These are phyloP conservation scores for Polyommatus icarus DNA, from an alignment of 2,888 invertebrate species.

Conservation along the genomic window DNA sequence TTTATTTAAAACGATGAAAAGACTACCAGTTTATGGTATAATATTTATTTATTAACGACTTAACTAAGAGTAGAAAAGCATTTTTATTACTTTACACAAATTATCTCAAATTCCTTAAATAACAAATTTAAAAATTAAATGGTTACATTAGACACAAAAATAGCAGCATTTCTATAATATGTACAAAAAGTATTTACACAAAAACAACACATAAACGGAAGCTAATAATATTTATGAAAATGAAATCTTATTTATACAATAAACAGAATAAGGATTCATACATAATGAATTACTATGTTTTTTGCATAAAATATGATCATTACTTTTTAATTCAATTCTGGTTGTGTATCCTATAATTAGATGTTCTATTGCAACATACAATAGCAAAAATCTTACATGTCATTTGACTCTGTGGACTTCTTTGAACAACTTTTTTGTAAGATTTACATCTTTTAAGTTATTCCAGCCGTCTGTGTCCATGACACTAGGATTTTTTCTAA, in stretches of 20 bases:
- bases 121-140: no score
- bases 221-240: no score
- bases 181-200: no score
- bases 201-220: no score
- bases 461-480: slow-evolving; percentile 60
- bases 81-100: no score
- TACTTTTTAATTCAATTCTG: background rate
- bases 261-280: background rate
- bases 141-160: no score
- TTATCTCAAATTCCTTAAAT: no score
- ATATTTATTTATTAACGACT: no score
- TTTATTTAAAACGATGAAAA: no score
- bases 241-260: background rate
- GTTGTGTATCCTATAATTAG: background rate
- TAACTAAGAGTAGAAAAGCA: no score
- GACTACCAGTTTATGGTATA: no score
- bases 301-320: background rate
- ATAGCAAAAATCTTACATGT: slow-evolving; percentile 18
- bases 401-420: slow-evolving; percentile 28
- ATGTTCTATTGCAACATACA: slow-evolving; percentile 17
- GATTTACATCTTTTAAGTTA: slow-evolving; percentile 56
- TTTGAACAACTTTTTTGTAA: slow-evolving; percentile 60
- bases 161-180: no score
- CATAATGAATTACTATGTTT: background rate
- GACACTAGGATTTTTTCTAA: slow-evolving; percentile 57